phyloP scores from a whole-genome alignment of 2,888 invertebrate genomes.

The Pterostichus niger region DNA sequence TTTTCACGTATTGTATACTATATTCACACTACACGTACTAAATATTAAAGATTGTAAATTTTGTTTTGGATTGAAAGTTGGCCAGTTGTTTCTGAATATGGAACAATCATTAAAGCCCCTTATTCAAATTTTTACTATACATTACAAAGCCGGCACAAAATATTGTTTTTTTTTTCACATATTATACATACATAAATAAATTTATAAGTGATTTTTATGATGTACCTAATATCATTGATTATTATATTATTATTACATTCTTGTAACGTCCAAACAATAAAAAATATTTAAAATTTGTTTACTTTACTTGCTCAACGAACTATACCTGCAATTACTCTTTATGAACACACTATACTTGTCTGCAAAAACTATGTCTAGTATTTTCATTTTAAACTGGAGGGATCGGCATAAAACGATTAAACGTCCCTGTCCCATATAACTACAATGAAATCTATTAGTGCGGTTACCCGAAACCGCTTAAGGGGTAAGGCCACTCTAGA shows the following conservation, averaged over 20 bases:
- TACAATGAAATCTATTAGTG: too few relatives aligned
- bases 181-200: constrained; percentile 63
- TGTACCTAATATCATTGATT: constrained; percentile 65
- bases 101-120: constrained; percentile 47
- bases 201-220: constrained; percentile 66
- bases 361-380: too few relatives aligned
- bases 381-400: too few relatives aligned
- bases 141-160: constrained; percentile 60
- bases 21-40: not conserved
- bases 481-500: too few relatives aligned
- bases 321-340: not conserved
- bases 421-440: too few relatives aligned
- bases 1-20: constrained; percentile 26
- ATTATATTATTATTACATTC: constrained; percentile 64
- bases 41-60: not conserved
- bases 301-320: not conserved
- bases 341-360: too few relatives aligned
- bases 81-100: constrained; percentile 61
- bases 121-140: constrained; percentile 62
- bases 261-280: constrained; percentile 67
- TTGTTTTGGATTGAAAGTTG: constrained; percentile 22
- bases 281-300: constrained; percentile 60
- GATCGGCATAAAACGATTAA: too few relatives aligned
- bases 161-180: constrained; percentile 65
- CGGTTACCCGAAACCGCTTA: too few relatives aligned